Evolutionary conservation across 2,888 invertebrate species (phyloP).

Genomic region (Girardia tigrina): DNA sequence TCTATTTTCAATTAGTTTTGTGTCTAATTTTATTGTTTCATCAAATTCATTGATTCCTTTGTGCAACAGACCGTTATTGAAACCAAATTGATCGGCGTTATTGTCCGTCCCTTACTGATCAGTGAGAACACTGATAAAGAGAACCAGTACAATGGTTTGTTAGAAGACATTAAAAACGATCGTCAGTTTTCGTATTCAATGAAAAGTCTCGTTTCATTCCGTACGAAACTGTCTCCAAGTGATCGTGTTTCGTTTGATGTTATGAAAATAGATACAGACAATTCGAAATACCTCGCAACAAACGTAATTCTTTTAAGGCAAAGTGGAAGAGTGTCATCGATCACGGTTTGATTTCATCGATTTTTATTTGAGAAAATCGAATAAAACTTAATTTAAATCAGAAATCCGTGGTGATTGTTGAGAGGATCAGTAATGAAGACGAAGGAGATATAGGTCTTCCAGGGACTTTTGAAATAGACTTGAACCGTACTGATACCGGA

Average conservation of each 20-base stretch:
- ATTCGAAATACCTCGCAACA: not conserved
- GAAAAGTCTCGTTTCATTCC: not conserved
- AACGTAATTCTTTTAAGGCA: not conserved
- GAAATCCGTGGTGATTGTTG: not conserved
- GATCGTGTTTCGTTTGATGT: not conserved
- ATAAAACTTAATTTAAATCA: too few species aligned
- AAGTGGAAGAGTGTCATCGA: not conserved
- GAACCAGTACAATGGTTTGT: not conserved
- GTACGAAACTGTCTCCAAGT: conserved; percentile 14
- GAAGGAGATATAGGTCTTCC: not conserved
- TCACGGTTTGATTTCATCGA: not conserved
- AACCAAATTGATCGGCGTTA: not conserved
- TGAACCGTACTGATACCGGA: not conserved
- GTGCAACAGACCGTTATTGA: not conserved
- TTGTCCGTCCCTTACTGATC: not conserved
- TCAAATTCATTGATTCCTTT: too few species aligned
- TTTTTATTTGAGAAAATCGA: not conserved
- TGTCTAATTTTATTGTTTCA: too few species aligned
- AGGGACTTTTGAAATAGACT: not conserved
- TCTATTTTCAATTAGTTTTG: too few species aligned
- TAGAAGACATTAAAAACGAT: not conserved
- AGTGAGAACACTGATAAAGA: conserved; percentile 20
- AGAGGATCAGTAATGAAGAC: not conserved
- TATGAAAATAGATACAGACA: not conserved
- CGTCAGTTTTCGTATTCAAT: not conserved